Conservation (phyloP, 2,113 vertebrate species). For the Cettia cetti region DNA sequence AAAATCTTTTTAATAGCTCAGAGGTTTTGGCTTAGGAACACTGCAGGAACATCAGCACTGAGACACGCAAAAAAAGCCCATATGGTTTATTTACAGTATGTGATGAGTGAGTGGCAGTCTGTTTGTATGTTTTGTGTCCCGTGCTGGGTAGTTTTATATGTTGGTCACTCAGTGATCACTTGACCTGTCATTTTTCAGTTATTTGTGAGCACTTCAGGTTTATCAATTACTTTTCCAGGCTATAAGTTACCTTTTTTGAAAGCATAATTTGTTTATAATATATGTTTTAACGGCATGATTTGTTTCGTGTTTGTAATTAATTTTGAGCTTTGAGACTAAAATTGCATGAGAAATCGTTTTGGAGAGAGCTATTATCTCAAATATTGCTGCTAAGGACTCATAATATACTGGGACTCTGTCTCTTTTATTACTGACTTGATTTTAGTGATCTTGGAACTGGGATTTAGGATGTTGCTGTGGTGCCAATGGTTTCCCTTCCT, state of each 20-base stretch:
- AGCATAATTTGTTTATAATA: conserved; percentile 69
- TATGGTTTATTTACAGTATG: neutral
- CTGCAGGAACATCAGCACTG: neutral
- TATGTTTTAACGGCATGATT: conserved; percentile 70
- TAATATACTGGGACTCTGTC: conserved; percentile 20
- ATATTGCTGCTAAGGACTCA: conserved; percentile 43
- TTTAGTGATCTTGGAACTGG: neutral
- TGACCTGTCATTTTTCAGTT: conserved; percentile 49
- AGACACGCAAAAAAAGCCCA: neutral
- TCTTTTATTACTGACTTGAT: neutral
- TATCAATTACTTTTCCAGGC: conserved; percentile 66
- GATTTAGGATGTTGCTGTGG: neutral
- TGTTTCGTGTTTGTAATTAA: conserved; percentile 74
- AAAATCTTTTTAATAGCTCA: neutral
- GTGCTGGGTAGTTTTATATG: neutral
- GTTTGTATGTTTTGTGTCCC: neutral
- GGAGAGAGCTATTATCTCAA: conserved; percentile 31
- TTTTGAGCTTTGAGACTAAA: conserved; percentile 74
- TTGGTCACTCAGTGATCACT: conserved; percentile 22
- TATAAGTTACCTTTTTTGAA: conserved; percentile 70
- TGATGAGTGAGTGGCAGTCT: neutral
- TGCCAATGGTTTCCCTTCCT: neutral
- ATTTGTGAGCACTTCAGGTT: conserved; percentile 59
- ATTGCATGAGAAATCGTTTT: conserved; percentile 62
- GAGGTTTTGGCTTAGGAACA: neutral